Evolutionary conservation across 2,888 invertebrate species (phyloP).

Genomic region (Deilephila porcellus): DNA sequence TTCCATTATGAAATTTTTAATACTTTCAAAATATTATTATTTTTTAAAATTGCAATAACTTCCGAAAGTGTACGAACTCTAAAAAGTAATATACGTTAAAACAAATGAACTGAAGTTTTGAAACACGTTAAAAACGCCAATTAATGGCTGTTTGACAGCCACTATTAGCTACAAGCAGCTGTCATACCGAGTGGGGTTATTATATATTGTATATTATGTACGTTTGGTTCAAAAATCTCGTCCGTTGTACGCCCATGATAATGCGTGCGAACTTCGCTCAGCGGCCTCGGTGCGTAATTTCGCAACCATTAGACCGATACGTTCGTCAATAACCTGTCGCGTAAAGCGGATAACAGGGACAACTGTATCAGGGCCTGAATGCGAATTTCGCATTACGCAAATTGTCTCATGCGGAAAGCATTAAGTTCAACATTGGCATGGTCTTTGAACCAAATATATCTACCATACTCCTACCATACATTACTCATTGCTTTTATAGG

Average conservation of each 20-base stretch:
- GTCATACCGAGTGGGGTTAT: constrained; percentile 59
- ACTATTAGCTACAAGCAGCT: constrained; percentile 55
- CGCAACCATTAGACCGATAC: background rate
- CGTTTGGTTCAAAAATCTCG: constrained; percentile 18
- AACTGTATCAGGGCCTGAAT: background rate
- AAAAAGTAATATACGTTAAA: constrained; percentile 33
- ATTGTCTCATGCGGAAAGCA: background rate
- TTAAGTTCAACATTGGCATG: background rate
- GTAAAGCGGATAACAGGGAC: background rate
- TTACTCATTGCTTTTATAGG: constrained; percentile 70
- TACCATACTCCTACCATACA: constrained; percentile 54
- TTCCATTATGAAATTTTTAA: constrained; percentile 50
- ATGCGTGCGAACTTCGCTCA: background rate
- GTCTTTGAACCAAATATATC: constrained; percentile 19
- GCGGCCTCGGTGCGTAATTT: background rate
- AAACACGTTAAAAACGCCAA: constrained; percentile 47
- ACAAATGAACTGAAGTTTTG: constrained; percentile 54
- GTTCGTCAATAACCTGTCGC: background rate
- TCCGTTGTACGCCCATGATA: background rate
- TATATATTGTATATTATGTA: constrained; percentile 51
- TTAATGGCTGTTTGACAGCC: constrained; percentile 69
- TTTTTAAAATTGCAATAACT: constrained; percentile 43
- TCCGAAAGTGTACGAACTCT: constrained; percentile 40
- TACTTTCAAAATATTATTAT: constrained; percentile 60
- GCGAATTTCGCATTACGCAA: background rate